Evolutionary conservation across 2,113 vertebrate genomes (phyloP).

Genomic region (Pipa parva): DNA sequence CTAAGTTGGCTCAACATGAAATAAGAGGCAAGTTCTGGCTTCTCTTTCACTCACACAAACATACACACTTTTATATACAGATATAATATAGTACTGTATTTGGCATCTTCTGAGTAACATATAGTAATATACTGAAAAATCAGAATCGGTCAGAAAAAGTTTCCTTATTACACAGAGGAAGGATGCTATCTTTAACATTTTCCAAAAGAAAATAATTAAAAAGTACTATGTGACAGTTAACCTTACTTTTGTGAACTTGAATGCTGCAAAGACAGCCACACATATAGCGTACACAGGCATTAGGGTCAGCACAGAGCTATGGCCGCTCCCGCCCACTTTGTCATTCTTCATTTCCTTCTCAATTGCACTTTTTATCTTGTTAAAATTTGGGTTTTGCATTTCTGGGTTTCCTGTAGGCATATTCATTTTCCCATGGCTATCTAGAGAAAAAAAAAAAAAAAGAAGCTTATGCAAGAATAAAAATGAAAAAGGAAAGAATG

Average conservation of each 20-base stretch:
- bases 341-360: slow-evolving; percentile 76
- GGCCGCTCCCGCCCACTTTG: slow-evolving; percentile 67
- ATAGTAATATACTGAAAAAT: no score
- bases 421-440: neutral
- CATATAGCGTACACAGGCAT: slow-evolving; percentile 83
- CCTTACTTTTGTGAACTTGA: slow-evolving; percentile 82
- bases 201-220: slow-evolving; percentile 1
- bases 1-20: no score
- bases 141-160: no score
- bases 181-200: no score
- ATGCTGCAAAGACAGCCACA: slow-evolving; percentile 81
- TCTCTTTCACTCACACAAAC: no score
- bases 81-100: no score
- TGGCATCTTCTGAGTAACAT: no score
- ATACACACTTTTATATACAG: no score
- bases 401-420: slow-evolving; percentile 28
- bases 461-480: no score
- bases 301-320: slow-evolving; percentile 79
- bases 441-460: slow-evolving; percentile 1
- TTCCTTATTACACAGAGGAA: no score
- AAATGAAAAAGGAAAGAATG: no score
- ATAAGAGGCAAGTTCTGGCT: no score
- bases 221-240: neutral
- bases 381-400: slow-evolving; percentile 59
- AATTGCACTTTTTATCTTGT: slow-evolving; percentile 77